Conservation (phyloP, 2,888 invertebrate species). For the Eumacrocentrus americanus region DNA sequence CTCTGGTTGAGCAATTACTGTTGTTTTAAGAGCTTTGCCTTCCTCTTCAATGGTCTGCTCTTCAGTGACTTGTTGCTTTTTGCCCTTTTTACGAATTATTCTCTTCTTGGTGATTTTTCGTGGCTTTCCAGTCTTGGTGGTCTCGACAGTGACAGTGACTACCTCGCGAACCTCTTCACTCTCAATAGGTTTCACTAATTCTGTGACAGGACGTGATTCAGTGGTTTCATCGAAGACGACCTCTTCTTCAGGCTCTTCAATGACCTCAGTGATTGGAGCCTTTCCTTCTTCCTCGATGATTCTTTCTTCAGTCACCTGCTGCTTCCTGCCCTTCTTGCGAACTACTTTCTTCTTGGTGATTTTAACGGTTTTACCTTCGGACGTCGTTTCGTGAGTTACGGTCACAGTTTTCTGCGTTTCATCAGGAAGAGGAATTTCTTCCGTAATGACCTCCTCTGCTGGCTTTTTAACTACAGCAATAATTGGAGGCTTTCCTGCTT, state of each 20-base stretch:
- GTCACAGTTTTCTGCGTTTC: no score
- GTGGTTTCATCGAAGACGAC: slow-evolving; percentile 38
- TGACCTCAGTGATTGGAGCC: slow-evolving; percentile 14
- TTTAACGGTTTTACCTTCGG: no score
- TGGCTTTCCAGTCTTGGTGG: slow-evolving; percentile 51
- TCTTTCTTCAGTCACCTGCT: slow-evolving; percentile 58
- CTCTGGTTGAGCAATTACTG: slow-evolving; percentile 46
- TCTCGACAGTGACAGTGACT: slow-evolving; percentile 44
- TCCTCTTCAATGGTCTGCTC: slow-evolving; percentile 61
- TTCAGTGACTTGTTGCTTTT: slow-evolving; percentile 41
- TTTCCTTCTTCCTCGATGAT: slow-evolving; percentile 40
- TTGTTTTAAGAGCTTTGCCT: slow-evolving; percentile 45
- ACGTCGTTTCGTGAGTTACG: no score
- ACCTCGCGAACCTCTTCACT: slow-evolving; percentile 46
- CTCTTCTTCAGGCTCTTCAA: slow-evolving; percentile 33
- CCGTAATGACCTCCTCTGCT: slow-evolving; percentile 30
- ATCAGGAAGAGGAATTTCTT: no score
- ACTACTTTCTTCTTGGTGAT: no score
- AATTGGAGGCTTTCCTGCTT: slow-evolving; percentile 57
- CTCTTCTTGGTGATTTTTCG: slow-evolving; percentile 57
- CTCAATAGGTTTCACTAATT: slow-evolving; percentile 44
- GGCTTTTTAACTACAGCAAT: slow-evolving; percentile 54
- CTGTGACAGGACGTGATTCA: slow-evolving; percentile 39
- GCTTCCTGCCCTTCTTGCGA: slow-evolving; percentile 47
- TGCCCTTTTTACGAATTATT: slow-evolving; percentile 57